A percentile compares a stretch with the other conserved stretches of the same genome.
phyloP scores from a whole-genome alignment of 2,113 vertebrate species.

The Apodemus sylvaticus region DNA sequence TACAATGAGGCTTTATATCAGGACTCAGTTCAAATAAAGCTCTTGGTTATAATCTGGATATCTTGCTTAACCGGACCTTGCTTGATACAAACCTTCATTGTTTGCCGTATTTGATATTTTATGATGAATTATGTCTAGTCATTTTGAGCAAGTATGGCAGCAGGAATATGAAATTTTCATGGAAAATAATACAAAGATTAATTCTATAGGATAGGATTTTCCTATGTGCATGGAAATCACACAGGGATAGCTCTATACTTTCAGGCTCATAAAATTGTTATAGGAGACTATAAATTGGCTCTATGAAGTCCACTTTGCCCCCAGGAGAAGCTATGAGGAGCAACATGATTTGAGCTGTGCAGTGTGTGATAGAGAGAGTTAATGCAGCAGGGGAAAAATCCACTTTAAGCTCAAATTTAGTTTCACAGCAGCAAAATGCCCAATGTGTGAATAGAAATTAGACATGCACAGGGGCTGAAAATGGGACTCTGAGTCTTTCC shows the following conservation, averaged over 20 bases:
- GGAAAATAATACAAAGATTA: slow-evolving; percentile 48
- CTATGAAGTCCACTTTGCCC: slow-evolving; percentile 50
- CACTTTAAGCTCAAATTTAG: slow-evolving; percentile 14
- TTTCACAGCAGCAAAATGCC: slow-evolving; percentile 3
- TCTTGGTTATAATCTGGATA: background rate
- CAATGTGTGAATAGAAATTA: slow-evolving; percentile 16
- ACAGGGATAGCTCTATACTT: background rate
- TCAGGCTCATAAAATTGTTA: slow-evolving; percentile 57
- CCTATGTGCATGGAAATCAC: slow-evolving; percentile 30
- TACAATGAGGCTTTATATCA: slow-evolving; percentile 68
- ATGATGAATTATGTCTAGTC: slow-evolving; percentile 37
- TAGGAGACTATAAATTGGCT: slow-evolving; percentile 16
- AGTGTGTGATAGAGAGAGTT: slow-evolving; percentile 35
- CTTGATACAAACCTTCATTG: slow-evolving; percentile 25
- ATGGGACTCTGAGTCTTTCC: background rate
- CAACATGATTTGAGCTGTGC: background rate
- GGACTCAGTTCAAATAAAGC: slow-evolving; percentile 74
- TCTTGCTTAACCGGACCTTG: slow-evolving; percentile 43
- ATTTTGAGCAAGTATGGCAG: slow-evolving; percentile 19
- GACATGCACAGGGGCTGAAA: background rate
- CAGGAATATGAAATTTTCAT: slow-evolving; percentile 17
- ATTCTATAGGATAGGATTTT: slow-evolving; percentile 56
- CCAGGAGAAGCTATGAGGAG: slow-evolving; percentile 33
- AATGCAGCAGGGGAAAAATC: slow-evolving; percentile 23
- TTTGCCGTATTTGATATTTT: slow-evolving; percentile 59